Evolutionary conservation across 2,888 invertebrate species (phyloP), one percentile per base, ranked within the genome.

Genomic region (Gastrophysa polygoni): DNA sequence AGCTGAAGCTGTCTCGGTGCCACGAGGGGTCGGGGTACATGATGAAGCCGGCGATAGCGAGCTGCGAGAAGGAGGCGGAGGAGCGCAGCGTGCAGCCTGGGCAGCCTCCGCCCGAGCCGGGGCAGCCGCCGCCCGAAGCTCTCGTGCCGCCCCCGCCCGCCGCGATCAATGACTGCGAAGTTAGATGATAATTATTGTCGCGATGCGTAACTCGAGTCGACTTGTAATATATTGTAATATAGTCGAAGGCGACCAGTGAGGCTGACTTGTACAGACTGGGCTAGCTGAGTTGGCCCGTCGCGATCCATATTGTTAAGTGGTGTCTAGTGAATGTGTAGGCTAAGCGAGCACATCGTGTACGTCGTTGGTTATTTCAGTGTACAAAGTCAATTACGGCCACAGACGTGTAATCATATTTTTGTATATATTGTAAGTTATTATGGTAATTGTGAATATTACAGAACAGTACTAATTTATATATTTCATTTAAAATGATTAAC

Each of bases 151-250:
- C 84, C 71, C 81, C 88, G 68, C 84, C 88, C 78, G 85, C 88
- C 78, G 85, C 89, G 75, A 90, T 88, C 81, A 90, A 91, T 86
- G 91, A 91, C 85, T 91, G 91, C 84, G 91, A 91, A 87, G 92
- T 92, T 87, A 92, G 92, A 88, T 92, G 92, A 93, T 92, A 90
- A 83, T 82, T 79, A n/a, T 38, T 32, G 11, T 11, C 28, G 80
- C 78, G 78, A 71, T 71, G 63, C 62, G 65, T 69, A 66, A 63
- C 66, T 68, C 67, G 64, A 70, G 66, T 72, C 71, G 73, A 75
- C 72, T 73, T 76, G 76, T 77, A 78, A 77, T 70, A 72, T 75
- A 76, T 59, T 68, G 59, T 68, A 61, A 65, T 65, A 57, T 65
- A 46, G 34, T 56, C 44, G 59, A 68, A 68, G 70, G 70, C 71